These are phyloP conservation scores for Elanus axillaris DNA, from an alignment of 2,113 vertebrate genomes.

Conservation along the genomic window DNA sequence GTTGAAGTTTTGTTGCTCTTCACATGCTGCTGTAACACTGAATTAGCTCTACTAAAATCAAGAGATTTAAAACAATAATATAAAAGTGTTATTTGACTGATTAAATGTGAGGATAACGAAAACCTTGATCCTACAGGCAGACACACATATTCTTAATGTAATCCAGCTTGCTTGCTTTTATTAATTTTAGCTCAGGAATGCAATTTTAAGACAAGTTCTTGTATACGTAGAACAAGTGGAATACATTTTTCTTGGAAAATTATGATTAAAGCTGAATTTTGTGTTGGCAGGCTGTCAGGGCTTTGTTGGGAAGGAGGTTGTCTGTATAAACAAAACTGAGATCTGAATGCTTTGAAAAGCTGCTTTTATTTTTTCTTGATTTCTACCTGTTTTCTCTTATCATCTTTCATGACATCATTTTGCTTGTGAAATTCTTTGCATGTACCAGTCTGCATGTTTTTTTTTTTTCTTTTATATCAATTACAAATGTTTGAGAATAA, in stretches of 20 bases:
- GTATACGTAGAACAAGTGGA: not conserved
- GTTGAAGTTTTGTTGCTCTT: not conserved
- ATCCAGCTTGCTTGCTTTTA: not conserved
- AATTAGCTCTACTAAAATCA: not conserved
- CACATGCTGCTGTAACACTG: not conserved
- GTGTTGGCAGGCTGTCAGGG: not conserved
- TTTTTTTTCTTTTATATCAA: not conserved
- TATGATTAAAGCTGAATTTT: not conserved
- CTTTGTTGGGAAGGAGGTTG: not conserved
- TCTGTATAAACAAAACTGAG: not conserved
- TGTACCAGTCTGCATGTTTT: not conserved
- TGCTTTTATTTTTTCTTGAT: constrained; percentile 26
- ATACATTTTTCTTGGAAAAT: not conserved
- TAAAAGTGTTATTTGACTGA: not conserved
- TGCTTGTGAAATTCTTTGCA: constrained; percentile 8
- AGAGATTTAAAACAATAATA: not conserved
- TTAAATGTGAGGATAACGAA: not conserved
- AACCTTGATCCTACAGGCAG: not conserved
- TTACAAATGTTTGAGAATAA: not conserved
- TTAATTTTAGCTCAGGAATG: not conserved
- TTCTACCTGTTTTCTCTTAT: not conserved
- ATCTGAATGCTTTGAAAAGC: constrained; percentile 45
- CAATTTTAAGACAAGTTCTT: not conserved
- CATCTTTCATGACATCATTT: not conserved
- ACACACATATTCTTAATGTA: not conserved